phyloP scores from a whole-genome alignment of 1,140 invertebrate genomes.

The Grapholita molesta region DNA sequence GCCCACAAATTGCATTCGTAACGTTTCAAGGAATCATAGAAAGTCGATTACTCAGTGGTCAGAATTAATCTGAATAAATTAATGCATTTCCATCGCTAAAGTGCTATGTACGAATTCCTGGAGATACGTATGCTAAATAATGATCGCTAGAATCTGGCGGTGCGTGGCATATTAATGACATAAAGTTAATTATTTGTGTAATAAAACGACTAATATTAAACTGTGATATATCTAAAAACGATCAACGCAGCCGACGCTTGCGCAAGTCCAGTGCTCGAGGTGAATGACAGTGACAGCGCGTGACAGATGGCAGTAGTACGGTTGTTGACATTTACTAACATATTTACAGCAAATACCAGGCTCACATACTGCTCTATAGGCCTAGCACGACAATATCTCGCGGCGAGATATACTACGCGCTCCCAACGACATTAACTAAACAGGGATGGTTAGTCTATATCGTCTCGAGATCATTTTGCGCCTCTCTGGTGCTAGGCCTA shows the following conservation, averaged over 20 bases:
- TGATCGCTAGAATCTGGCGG: background rate
- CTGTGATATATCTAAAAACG: background rate
- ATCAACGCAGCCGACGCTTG: background rate
- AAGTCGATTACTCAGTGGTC: background rate
- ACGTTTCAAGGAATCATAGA: slow-evolving; percentile 12
- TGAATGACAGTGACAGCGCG: background rate
- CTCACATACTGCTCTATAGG: background rate
- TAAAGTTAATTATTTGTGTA: background rate
- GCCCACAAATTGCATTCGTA: background rate
- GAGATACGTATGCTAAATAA: slow-evolving; percentile 5
- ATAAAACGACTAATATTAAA: no score
- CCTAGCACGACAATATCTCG: no score
- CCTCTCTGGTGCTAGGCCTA: no score
- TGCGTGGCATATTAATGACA: background rate
- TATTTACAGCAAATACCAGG: background rate
- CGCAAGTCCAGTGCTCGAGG: background rate
- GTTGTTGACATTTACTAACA: background rate
- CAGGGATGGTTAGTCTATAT: no score
- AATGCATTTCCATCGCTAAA: slow-evolving; percentile 1
- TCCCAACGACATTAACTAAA: no score
- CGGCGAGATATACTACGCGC: no score
- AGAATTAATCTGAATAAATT: slow-evolving; percentile 13
- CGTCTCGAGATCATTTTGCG: no score
- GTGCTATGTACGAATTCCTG: slow-evolving; percentile 6
- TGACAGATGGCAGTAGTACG: background rate